Conservation (phyloP, 1,140 invertebrate species). For the Papilio xuthus region DNA sequence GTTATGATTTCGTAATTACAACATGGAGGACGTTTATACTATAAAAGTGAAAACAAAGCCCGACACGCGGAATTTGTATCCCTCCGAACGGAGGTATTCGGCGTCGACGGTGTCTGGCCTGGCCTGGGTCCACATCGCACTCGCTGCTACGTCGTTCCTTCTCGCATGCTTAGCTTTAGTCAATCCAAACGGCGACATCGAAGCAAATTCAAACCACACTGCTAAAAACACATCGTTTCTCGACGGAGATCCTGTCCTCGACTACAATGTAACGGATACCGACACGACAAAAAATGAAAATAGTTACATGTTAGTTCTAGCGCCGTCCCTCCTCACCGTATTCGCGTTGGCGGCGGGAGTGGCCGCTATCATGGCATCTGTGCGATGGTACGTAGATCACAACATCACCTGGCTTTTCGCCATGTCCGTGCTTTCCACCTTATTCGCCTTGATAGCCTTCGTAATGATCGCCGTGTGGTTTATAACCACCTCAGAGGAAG, state of each 20-base stretch:
- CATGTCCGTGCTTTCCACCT: slow-evolving; percentile 76
- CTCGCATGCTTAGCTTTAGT: slow-evolving; percentile 81
- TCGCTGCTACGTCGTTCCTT: slow-evolving; percentile 81
- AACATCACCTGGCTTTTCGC: slow-evolving; percentile 85
- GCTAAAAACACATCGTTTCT: slow-evolving; percentile 30
- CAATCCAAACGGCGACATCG: slow-evolving; percentile 60
- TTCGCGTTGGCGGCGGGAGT: slow-evolving; percentile 81
- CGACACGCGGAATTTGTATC: slow-evolving; percentile 82
- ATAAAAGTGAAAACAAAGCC: slow-evolving; percentile 85
- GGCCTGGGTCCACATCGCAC: slow-evolving; percentile 82
- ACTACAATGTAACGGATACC: slow-evolving; percentile 45
- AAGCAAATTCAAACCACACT: slow-evolving; percentile 30
- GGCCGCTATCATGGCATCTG: slow-evolving; percentile 83
- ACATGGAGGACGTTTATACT: slow-evolving; percentile 85
- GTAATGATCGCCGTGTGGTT: slow-evolving; percentile 71
- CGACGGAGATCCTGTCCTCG: slow-evolving; percentile 30
- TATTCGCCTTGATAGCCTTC: slow-evolving; percentile 72
- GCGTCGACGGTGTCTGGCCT: slow-evolving; percentile 85
- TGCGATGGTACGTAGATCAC: slow-evolving; percentile 85
- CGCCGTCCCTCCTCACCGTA: slow-evolving; percentile 76
- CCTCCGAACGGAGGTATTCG: slow-evolving; percentile 85
- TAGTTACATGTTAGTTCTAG: slow-evolving; percentile 65
- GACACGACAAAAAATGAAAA: slow-evolving; percentile 48
- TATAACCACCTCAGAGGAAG: slow-evolving; percentile 58
- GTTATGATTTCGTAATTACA: slow-evolving; percentile 57